Percentiles rank a stretch among this genome's conserved stretches.
Conservation (phyloP, 2,113 vertebrate species). For the Fulmarus glacialis region DNA sequence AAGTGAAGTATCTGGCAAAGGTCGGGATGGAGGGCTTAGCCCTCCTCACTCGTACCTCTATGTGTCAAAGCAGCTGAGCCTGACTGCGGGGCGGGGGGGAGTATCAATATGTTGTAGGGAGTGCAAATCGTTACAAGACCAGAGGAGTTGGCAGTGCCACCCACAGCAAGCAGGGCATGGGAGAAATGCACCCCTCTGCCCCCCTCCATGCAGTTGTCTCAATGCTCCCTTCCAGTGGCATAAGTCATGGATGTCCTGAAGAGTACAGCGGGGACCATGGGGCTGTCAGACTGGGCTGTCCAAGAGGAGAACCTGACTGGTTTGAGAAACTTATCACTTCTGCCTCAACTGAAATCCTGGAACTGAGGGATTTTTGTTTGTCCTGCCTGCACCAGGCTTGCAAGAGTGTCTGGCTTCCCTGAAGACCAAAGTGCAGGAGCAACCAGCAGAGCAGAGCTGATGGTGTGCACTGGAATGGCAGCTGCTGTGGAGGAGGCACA, state of each 20-base stretch:
- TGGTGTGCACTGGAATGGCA: rapidly evolving
- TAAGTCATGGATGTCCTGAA: not conserved
- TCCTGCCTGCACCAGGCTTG: not conserved
- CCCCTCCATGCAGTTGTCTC: not conserved
- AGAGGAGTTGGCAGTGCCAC: not conserved
- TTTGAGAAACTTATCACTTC: not conserved
- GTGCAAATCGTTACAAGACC: not conserved
- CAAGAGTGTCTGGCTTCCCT: rapidly evolving
- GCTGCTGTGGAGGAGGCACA: not conserved
- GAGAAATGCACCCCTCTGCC: not conserved
- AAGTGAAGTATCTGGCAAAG: not conserved
- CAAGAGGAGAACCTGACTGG: not conserved
- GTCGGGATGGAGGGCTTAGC: not conserved
- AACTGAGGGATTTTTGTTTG: not conserved
- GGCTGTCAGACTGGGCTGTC: not conserved
- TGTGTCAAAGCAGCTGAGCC: not conserved
- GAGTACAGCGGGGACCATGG: rapidly evolving
- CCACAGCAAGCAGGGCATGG: rapidly evolving
- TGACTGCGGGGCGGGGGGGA: not conserved
- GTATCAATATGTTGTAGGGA: not conserved
- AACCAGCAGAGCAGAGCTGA: not conserved
- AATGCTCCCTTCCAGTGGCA: rapidly evolving
- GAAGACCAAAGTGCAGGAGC: not conserved
- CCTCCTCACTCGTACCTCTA: not conserved
- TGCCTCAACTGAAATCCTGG: not conserved